Conservation (phyloP, 2,113 vertebrate genomes). For the Sisor rabdophorus region DNA sequence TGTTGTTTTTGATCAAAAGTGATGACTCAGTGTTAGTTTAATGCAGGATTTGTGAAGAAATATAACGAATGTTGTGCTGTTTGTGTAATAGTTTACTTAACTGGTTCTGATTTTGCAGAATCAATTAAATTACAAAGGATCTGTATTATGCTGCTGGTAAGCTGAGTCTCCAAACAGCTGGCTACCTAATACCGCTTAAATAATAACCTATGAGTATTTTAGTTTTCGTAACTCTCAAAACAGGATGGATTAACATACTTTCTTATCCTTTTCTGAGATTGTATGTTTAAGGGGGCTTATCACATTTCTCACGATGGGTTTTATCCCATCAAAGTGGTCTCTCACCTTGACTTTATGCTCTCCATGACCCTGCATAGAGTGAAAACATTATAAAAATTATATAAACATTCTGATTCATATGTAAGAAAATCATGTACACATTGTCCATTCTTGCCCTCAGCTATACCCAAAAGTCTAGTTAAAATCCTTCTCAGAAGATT, state of each 20-base stretch:
- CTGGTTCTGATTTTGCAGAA: not conserved
- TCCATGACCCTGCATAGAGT: not conserved
- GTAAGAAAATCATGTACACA: not conserved
- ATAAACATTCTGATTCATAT: not conserved
- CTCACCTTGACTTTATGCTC: too few species aligned
- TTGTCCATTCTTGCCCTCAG: not conserved
- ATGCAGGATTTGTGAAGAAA: not conserved
- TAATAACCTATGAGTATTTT: not conserved
- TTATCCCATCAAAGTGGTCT: too few species aligned
- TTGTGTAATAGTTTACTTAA: not conserved
- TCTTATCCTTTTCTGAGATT: too few species aligned
- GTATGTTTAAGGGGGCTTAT: too few species aligned
- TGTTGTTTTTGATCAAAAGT: constrained; percentile 31
- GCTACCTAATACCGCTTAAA: not conserved
- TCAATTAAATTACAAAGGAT: not conserved
- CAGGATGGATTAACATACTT: too few species aligned
- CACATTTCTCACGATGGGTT: too few species aligned
- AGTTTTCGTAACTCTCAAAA: too few species aligned
- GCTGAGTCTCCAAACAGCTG: constrained; percentile 36
- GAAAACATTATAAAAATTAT: not conserved
- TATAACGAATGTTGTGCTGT: constrained; percentile 1
- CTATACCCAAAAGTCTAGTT: not conserved
- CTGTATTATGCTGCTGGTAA: not conserved
- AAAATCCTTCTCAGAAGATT: not conserved
- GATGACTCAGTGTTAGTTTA: constrained; percentile 39